These are phyloP conservation scores for Neodiprion lecontei DNA, from an alignment of 1,140 invertebrate genomes.

Conservation along the genomic window DNA sequence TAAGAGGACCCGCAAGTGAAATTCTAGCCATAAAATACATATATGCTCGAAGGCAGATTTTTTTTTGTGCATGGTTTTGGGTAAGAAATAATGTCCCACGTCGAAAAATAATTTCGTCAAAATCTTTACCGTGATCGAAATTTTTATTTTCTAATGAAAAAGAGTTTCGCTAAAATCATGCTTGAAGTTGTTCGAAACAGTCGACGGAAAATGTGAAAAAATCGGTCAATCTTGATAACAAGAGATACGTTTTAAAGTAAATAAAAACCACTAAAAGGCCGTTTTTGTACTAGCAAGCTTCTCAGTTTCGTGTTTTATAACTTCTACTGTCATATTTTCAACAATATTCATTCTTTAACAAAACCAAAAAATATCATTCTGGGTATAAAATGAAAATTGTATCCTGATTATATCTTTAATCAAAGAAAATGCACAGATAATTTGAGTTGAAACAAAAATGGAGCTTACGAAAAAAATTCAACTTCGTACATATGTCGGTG, in stretches of 20 bases:
- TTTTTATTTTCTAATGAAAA: background rate
- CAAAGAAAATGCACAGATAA: too few relatives aligned
- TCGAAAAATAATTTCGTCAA: background rate
- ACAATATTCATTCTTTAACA: too few relatives aligned
- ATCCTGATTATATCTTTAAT: too few relatives aligned
- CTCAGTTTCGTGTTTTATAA: background rate
- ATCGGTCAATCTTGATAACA: background rate
- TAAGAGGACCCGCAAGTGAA: too few relatives aligned
- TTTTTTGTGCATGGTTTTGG: constrained; percentile 1
- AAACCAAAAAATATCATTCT: too few relatives aligned
- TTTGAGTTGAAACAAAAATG: too few relatives aligned
- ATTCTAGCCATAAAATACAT: too few relatives aligned
- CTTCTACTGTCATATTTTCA: background rate
- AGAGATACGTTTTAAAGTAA: background rate
- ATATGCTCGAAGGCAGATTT: too few relatives aligned
- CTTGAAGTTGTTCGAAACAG: background rate
- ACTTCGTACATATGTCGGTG: too few relatives aligned
- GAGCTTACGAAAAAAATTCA: too few relatives aligned
- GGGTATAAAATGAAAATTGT: too few relatives aligned
- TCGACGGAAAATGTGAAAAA: background rate
- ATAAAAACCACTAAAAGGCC: background rate
- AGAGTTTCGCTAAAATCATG: background rate
- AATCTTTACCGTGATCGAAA: background rate
- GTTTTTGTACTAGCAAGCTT: background rate
- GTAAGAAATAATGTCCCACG: background rate